Evolutionary conservation across 2,888 invertebrate species (phyloP).

Genomic region (Aspidapion aeneum): DNA sequence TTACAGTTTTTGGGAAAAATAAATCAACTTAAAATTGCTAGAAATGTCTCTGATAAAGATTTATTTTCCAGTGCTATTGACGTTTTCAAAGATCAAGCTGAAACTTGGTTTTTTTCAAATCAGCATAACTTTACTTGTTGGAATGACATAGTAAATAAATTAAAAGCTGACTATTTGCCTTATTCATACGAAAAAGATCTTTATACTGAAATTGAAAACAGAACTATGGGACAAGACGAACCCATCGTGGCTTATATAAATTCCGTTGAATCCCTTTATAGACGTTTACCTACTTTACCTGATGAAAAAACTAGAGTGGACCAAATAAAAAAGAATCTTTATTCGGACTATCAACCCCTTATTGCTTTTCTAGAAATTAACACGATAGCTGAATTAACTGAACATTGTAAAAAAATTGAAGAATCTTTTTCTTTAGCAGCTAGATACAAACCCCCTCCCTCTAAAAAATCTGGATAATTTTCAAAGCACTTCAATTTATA

Average conservation of each 20-base stretch:
- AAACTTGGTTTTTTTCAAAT: background rate
- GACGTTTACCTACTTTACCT: background rate
- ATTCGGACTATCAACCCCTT: background rate
- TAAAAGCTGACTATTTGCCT: background rate
- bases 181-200: background rate
- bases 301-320: background rate
- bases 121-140: background rate
- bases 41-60: background rate
- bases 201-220: background rate
- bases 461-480: constrained; percentile 4
- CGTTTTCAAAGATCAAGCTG: constrained; percentile 3
- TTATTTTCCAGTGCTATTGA: background rate
- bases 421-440: constrained; percentile 5
- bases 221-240: background rate
- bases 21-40: background rate
- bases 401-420: constrained; percentile 5
- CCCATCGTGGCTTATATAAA: background rate
- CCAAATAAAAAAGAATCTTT: constrained; percentile 1
- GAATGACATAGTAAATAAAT: background rate
- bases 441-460: constrained; percentile 26
- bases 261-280: constrained; percentile 2
- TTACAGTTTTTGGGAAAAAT: constrained; percentile 8
- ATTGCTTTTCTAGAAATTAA: constrained; percentile 2
- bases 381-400: background rate
- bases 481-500: background rate